Conservation (phyloP, 2,113 vertebrate species). For the Phalacrocorax carbo region DNA sequence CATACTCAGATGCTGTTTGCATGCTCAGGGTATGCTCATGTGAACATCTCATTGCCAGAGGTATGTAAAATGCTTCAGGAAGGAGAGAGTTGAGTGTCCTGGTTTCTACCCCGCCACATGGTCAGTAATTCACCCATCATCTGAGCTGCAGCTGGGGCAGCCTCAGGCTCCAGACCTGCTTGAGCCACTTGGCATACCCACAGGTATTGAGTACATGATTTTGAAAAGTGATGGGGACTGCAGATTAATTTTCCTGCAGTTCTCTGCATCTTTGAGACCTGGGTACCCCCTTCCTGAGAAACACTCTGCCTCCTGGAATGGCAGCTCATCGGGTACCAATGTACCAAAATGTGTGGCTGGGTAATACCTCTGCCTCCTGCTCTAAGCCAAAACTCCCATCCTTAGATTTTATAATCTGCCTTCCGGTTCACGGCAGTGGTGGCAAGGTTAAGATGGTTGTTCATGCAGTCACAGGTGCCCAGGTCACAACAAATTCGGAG, state of each 20-base stretch:
- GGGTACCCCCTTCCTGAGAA: not conserved
- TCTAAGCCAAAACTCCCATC: not conserved
- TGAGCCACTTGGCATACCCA: not conserved
- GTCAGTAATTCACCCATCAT: not conserved
- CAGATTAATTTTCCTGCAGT: not conserved
- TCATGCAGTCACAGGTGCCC: not conserved
- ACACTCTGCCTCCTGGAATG: not conserved
- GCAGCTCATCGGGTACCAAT: not conserved
- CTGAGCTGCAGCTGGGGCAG: not conserved
- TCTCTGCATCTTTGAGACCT: not conserved
- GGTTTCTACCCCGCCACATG: not conserved
- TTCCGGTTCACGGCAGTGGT: not conserved
- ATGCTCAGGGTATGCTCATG: not conserved
- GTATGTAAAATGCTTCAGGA: not conserved
- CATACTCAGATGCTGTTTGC: not conserved
- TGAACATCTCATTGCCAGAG: not conserved
- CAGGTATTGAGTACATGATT: rapidly evolving
- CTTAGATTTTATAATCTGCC: not conserved
- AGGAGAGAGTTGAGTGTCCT: not conserved
- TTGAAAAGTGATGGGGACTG: not conserved
- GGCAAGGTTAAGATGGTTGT: not conserved
- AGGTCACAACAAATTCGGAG: not conserved
- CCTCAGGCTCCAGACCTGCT: not conserved
- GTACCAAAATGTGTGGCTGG: rapidly evolving
- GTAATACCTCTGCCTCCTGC: not conserved